Evolutionary conservation across 2,888 invertebrate species (phyloP).

Genomic region (Nemurella pictetii): DNA sequence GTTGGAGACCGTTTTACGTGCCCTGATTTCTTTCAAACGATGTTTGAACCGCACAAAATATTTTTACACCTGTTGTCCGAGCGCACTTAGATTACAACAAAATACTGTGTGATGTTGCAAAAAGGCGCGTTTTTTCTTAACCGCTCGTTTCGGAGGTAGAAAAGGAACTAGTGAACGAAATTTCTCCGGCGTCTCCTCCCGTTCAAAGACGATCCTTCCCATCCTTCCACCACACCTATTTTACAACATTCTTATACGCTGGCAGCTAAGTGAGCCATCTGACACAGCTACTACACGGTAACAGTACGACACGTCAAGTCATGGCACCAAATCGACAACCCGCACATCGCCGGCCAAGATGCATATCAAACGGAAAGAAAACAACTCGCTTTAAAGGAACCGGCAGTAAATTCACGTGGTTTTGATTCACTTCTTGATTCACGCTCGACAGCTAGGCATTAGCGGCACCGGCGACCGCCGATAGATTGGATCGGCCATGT

Average conservation of each 20-base stretch:
- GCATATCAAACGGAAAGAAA: background rate
- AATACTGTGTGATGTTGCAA: too few species aligned
- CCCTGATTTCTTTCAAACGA: too few species aligned
- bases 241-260: background rate
- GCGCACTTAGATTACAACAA: too few species aligned
- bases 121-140: too few species aligned
- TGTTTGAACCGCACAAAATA: too few species aligned
- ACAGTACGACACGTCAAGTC: background rate
- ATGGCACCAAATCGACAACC: too few species aligned
- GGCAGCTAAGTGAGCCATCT: background rate
- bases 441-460: too few species aligned
- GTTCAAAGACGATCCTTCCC: background rate
- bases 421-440: background rate
- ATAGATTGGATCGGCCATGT: background rate
- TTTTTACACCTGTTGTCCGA: too few species aligned
- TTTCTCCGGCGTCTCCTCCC: background rate
- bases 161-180: too few species aligned
- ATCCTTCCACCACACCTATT: background rate
- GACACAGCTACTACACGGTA: background rate
- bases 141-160: too few species aligned
- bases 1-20: too few species aligned
- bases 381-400: background rate
- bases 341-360: background rate
- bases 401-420: background rate
- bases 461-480: background rate